phyloP scores from a whole-genome alignment of 2,888 invertebrate genomes.

The Galerucella pusilla region DNA sequence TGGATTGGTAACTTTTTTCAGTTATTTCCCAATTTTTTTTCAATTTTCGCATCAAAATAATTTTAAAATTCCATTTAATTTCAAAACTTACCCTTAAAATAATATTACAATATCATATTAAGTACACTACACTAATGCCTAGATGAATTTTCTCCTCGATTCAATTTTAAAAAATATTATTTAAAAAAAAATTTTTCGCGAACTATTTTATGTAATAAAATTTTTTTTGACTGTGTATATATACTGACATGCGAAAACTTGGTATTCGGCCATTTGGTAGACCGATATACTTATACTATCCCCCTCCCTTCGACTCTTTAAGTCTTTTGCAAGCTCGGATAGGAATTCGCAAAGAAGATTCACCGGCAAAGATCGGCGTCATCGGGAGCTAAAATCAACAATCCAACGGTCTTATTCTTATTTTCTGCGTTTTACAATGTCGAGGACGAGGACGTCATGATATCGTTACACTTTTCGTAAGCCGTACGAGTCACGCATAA shows the following conservation, averaged over 20 bases:
- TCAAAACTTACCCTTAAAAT: background rate
- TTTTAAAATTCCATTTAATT: background rate
- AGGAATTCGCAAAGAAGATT: constrained; percentile 49
- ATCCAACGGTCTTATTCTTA: constrained; percentile 30
- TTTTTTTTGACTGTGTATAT: constrained; percentile 51
- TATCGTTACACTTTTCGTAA: constrained; percentile 30
- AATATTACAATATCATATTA: background rate
- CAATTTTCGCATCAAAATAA: too few species aligned
- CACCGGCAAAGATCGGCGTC: constrained; percentile 23
- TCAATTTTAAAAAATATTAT: background rate
- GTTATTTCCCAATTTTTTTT: too few species aligned
- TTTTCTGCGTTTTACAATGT: constrained; percentile 27
- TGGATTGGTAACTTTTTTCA: too few species aligned
- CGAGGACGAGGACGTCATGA: constrained; percentile 27
- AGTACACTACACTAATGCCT: background rate
- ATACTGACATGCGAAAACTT: constrained; percentile 53
- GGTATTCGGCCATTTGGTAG: constrained; percentile 55
- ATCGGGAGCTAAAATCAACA: constrained; percentile 27
- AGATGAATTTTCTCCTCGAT: background rate
- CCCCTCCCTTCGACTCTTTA: constrained; percentile 51
- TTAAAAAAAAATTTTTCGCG: background rate
- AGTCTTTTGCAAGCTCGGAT: constrained; percentile 37
- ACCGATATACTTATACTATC: constrained; percentile 60
- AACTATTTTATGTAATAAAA: constrained; percentile 20
- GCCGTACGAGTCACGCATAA: background rate